Evolutionary conservation across 2,113 vertebrate species (phyloP), one percentile per base, ranked within the genome.

Genomic region (Podarcis raffonei): DNA sequence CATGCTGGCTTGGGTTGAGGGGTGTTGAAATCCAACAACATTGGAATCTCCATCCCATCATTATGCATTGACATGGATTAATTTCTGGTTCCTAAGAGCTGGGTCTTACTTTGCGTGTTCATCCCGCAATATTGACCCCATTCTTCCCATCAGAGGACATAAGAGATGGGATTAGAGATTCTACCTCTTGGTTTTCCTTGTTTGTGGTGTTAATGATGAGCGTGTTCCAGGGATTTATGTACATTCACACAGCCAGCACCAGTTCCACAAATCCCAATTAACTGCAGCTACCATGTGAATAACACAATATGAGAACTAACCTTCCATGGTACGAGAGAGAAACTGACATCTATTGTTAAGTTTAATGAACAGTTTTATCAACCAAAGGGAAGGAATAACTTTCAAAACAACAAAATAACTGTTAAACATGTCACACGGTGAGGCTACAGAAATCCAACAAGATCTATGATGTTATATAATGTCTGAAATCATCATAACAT

Each of bases 401-500:
- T 84, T 82, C 74, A 68, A 78, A 69, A 59, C 42, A 87, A 81
- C 30, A 6, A 81, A 87, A 80, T 59, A 83, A 89, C 74, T 69
- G 81, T 84, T 78, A 78, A 89, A 84, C 81, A 89, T 89, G 72
- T 69, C 72, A 68, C 65, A 68, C 81, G 35, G 82, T 69, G 59
- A 84, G 87, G 30, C 74, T 84, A 83, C 23, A 69, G 75, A 27
- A 79, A 86, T 68, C 42, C 62, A 78, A 84, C 74, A 83, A 84
- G 81, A 89, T 84, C 72, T 84, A 77, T 84, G 87, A 89, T 89
- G 74, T 89, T 89, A 89, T 57, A 84, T 83, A 84, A 89, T 69
- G 81, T 89, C 87, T 84, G 81, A 89, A 89, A 84, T 89, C 81
- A 89, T 89, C 81, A 84, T 69, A 84, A 89, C 87, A 89, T 89